These are phyloP conservation scores for Paraescarpia echinospica DNA, from an alignment of 1,140 invertebrate genomes.

Conservation along the genomic window DNA sequence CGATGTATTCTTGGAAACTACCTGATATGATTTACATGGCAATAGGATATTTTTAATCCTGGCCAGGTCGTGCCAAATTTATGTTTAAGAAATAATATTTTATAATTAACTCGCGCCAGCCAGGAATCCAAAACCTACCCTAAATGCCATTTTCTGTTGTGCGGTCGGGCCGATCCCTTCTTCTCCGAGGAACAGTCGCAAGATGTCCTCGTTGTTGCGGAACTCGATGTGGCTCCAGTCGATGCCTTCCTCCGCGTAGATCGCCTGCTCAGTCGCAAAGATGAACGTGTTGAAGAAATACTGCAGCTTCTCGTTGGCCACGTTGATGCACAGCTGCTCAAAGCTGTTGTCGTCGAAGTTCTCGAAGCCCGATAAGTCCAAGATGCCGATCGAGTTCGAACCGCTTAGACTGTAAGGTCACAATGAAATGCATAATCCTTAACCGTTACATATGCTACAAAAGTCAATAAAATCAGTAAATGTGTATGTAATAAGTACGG, in stretches of 20 bases:
- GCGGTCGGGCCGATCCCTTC: background rate
- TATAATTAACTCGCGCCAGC: background rate
- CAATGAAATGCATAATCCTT: slow-evolving; percentile 9
- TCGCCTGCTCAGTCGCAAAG: slow-evolving; percentile 69
- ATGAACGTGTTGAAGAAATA: slow-evolving; percentile 96
- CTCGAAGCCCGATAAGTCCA: slow-evolving; percentile 87
- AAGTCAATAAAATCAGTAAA: no score
- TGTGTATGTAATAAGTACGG: no score
- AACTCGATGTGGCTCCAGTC: slow-evolving; percentile 74
- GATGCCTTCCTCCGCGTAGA: slow-evolving; percentile 78
- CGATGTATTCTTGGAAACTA: background rate
- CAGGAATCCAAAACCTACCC: background rate
- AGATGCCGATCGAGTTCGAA: slow-evolving; percentile 62
- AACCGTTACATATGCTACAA: no score
- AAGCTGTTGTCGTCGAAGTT: slow-evolving; percentile 81
- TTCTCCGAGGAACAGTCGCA: slow-evolving; percentile 47
- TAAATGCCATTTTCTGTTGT: background rate
- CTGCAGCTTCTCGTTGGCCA: slow-evolving; percentile 83
- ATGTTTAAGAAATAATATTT: no score
- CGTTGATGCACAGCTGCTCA: slow-evolving; percentile 95
- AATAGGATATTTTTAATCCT: background rate
- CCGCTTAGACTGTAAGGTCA: slow-evolving; percentile 63
- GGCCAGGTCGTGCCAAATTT: background rate
- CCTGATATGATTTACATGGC: background rate
- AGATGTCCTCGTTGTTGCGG: slow-evolving; percentile 75